phyloP scores from a whole-genome alignment of 2,797 vertebrate species.

The Arrhamphus sclerolepis region DNA sequence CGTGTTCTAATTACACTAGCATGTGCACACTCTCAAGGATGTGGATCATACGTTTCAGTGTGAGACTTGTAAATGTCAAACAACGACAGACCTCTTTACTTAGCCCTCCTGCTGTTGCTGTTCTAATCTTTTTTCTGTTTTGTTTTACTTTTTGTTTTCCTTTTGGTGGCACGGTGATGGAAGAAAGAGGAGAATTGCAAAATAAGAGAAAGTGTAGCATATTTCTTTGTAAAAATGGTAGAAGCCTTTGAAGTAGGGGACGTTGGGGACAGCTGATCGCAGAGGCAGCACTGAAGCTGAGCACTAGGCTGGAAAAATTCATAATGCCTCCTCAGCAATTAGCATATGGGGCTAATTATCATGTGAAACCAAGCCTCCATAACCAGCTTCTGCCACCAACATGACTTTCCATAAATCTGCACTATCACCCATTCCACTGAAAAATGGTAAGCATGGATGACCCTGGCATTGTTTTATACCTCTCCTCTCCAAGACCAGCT shows the following conservation, averaged over 20 bases:
- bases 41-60: conserved; percentile 65
- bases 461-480: conserved; percentile 69
- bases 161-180: not conserved
- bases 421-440: conserved; percentile 60
- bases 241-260: conserved; percentile 70
- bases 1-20: conserved; percentile 81
- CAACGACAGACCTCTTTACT: conserved; percentile 60
- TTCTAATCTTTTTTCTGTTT: conserved; percentile 45
- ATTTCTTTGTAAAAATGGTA: conserved; percentile 55
- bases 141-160: conserved; percentile 11
- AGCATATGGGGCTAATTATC: conserved; percentile 79
- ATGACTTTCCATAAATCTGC: conserved; percentile 61
- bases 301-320: conserved; percentile 58
- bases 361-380: conserved; percentile 73
- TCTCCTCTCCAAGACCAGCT: conserved; percentile 65
- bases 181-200: conserved; percentile 12
- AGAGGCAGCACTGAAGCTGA: conserved; percentile 42
- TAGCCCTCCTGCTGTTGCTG: conserved; percentile 49
- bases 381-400: conserved; percentile 57
- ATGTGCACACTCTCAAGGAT: conserved; percentile 45
- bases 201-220: conserved; percentile 35
- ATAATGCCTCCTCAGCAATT: conserved; percentile 74
- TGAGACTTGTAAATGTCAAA: conserved; percentile 80
- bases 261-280: conserved; percentile 63
- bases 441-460: conserved; percentile 63